phyloP scores from a whole-genome alignment of 2,888 invertebrate species.

The Epistrophe eligans region DNA sequence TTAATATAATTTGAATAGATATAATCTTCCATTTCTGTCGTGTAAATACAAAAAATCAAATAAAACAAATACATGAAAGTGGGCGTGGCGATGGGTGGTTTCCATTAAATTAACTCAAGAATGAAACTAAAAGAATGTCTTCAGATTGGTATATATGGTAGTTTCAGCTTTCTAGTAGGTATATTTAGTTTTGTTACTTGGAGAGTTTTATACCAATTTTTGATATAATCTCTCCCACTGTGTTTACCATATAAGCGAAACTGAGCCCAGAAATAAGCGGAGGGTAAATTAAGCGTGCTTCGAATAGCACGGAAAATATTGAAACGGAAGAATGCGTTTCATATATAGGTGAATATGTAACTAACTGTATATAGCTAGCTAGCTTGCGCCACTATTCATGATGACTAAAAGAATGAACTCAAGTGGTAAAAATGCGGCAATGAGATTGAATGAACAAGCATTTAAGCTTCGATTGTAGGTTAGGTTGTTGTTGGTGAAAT shows the following conservation, averaged over 20 bases:
- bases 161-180: not conserved
- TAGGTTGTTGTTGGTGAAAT: slow-evolving; percentile 5
- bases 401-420: slow-evolving; percentile 50
- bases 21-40: too few relatives aligned
- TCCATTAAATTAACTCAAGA: not conserved
- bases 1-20: too few relatives aligned
- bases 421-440: slow-evolving; percentile 58
- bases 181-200: too few relatives aligned
- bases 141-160: not conserved
- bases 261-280: not conserved
- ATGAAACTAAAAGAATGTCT: not conserved
- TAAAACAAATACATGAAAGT: too few relatives aligned
- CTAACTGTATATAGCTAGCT: slow-evolving; percentile 47
- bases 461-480: slow-evolving; percentile 39
- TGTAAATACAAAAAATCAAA: too few relatives aligned
- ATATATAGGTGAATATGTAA: slow-evolving; percentile 39
- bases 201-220: not conserved
- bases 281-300: slow-evolving; percentile 51
- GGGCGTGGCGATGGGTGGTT: not conserved
- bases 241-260: not conserved
- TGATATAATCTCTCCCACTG: not conserved
- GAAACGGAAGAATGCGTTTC: slow-evolving; percentile 71
- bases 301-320: slow-evolving; percentile 34
- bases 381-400: slow-evolving; percentile 57
- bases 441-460: slow-evolving; percentile 49